These are phyloP conservation scores for Anoplopoma fimbria DNA, from an alignment of 2,113 vertebrate genomes.

Conservation along the genomic window DNA sequence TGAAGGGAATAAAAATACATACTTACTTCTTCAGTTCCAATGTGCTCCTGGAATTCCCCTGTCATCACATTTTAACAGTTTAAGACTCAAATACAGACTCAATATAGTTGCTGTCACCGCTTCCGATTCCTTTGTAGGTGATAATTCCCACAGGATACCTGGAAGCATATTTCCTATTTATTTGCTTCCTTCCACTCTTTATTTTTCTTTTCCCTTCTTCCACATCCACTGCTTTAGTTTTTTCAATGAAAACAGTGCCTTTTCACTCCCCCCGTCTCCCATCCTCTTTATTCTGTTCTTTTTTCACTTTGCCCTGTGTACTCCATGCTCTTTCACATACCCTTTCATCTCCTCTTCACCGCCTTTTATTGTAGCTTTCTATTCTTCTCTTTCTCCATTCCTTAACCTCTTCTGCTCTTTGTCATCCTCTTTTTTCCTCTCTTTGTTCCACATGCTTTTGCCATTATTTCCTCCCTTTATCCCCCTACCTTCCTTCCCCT, in stretches of 20 bases:
- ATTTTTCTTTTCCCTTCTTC: not conserved
- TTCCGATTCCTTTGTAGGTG: not conserved
- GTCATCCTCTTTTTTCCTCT: slow-evolving; percentile 4
- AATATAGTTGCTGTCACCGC: not conserved
- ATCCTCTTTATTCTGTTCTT: slow-evolving; percentile 35
- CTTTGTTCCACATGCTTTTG: slow-evolving; percentile 42
- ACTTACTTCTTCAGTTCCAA: not conserved
- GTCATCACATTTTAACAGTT: not conserved
- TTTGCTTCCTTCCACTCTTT: slow-evolving; percentile 5
- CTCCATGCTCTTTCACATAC: slow-evolving; percentile 16
- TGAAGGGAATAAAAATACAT: not conserved
- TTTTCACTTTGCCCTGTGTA: not conserved
- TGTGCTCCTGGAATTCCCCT: not conserved
- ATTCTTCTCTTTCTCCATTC: slow-evolving; percentile 26
- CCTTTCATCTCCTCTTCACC: slow-evolving; percentile 27
- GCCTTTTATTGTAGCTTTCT: slow-evolving; percentile 18
- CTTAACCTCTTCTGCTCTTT: slow-evolving; percentile 35
- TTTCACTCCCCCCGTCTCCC: slow-evolving; percentile 6
- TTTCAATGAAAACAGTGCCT: slow-evolving; percentile 5
- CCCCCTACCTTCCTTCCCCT: slow-evolving; percentile 1
- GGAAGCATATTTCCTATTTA: slow-evolving; percentile 39
- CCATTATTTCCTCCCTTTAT: slow-evolving; percentile 53
- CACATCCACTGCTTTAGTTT: slow-evolving; percentile 20
- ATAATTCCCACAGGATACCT: slow-evolving; percentile 16
- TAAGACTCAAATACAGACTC: not conserved